Conservation (phyloP, 2,797 vertebrate genomes). For the Peromyscus melanophrys region DNA sequence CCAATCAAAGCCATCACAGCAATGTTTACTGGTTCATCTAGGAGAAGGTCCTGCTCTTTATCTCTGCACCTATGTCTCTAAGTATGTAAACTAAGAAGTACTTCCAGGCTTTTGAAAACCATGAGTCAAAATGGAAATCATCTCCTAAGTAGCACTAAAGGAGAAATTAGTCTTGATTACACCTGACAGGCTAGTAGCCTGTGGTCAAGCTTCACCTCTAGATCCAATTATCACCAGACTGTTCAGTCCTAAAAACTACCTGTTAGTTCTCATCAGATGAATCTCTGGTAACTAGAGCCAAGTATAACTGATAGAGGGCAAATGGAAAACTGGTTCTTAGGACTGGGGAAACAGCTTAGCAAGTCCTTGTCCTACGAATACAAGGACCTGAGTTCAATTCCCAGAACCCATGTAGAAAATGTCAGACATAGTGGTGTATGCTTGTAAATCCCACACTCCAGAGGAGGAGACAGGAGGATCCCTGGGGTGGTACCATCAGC, state of each 20-base stretch:
- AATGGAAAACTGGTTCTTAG: not conserved
- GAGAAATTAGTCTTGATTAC: not conserved
- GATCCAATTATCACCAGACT: not conserved
- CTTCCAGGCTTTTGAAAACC: not conserved
- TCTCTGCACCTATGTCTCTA: not conserved
- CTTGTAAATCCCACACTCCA: not conserved
- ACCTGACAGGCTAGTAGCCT: not conserved
- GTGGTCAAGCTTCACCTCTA: not conserved
- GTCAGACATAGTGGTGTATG: not conserved
- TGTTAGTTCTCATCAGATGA: not conserved
- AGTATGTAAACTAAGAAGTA: not conserved
- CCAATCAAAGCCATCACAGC: not conserved
- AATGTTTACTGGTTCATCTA: not conserved
- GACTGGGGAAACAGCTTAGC: not conserved
- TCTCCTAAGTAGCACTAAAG: not conserved
- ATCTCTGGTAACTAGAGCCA: not conserved
- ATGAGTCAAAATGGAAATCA: not conserved
- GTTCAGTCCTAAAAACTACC: not conserved
- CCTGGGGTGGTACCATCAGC: not conserved
- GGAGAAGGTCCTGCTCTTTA: not conserved
- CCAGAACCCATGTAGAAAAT: not conserved
- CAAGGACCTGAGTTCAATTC: not conserved
- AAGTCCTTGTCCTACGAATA: not conserved
- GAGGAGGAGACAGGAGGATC: not conserved
- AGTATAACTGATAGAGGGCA: not conserved